Base-by-base conservation (phyloP, 2,888 invertebrate genomes). In the Tenthredo notha region DNA sequence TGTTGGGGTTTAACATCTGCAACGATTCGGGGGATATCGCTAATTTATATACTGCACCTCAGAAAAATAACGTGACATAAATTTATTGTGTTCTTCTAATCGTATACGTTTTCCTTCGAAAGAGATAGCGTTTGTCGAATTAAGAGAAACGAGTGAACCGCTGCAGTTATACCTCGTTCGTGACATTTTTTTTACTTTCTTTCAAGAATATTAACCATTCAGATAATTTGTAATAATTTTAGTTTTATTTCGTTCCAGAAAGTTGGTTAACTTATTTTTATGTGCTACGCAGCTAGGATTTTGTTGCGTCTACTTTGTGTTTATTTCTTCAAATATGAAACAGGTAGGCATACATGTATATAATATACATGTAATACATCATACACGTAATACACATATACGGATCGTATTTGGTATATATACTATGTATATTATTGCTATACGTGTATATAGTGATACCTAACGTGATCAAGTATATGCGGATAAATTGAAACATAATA, bases 211-310 rank as follows among this genome's bases (percentile, higher is more conserved):
- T 21, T 7, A 1, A 43, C 43, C 3, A 43, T 21, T 43, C 18
- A 9, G 6, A 54, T 10, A 58, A 21, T 80, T 40, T 61, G 18
- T 80, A 61, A 80, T 80, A 61, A 40, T 61, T 80, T 50, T 7
- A 43, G 29, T 72, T 70, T 82, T 47, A 65, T 84, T 84, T 85
- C 21, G 72, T 93, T 93, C 77, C 93, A 93, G 93, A 92, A 91
- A 91, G 88, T 90, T 96, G 85, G 97, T 99, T 86, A 98, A 98
- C 93, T 91, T 96, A 18, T 98, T 98, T 94, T 95, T 99, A 84
- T 97, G 98, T 93, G 95, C 98, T 85, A 99, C 99, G n/a, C 99
- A 99, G 94, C 95, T 99, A 86, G 99, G 99, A 86, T 99, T 99
- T 94, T 99, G 99, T 94, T 99, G 98, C 93, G 98, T 99, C 43